These are phyloP conservation scores for Megathymus violae DNA, from an alignment of 1,140 invertebrate species.

Conservation along the genomic window DNA sequence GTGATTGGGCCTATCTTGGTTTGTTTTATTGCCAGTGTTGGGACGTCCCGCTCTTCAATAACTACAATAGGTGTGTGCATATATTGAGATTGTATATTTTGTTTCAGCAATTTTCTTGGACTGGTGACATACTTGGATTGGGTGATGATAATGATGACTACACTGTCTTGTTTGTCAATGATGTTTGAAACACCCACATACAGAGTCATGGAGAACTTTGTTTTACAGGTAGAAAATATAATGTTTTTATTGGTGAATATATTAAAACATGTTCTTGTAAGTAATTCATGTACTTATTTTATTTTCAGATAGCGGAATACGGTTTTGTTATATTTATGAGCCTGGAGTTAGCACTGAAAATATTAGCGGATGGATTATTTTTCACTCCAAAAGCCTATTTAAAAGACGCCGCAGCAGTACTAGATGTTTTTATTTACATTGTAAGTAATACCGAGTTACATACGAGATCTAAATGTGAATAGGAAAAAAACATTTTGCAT, in stretches of 20 bases:
- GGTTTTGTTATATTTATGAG: slow-evolving; percentile 99
- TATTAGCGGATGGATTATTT: slow-evolving; percentile 98
- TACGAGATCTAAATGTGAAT: too few species aligned
- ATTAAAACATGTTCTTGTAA: slow-evolving; percentile 8
- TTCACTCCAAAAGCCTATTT: slow-evolving; percentile 99
- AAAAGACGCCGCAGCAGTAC: slow-evolving; percentile 97
- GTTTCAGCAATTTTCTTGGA: slow-evolving; percentile 96
- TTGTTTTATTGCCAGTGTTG: too few species aligned
- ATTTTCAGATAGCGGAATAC: slow-evolving; percentile 96
- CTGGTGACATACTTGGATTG: slow-evolving; percentile 99
- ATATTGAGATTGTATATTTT: too few species aligned
- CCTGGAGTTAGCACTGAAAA: slow-evolving; percentile 97
- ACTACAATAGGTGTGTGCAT: too few species aligned
- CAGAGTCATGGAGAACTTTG: slow-evolving; percentile 93
- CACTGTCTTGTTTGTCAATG: slow-evolving; percentile 98
- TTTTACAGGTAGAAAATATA: slow-evolving; percentile 85
- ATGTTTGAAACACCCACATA: slow-evolving; percentile 98
- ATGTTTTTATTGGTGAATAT: slow-evolving; percentile 11
- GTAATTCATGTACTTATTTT: slow-evolving; percentile 21
- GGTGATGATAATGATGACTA: slow-evolving; percentile 99
- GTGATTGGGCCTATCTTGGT: too few species aligned
- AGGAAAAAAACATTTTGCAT: too few species aligned
- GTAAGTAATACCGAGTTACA: slow-evolving; percentile 84
- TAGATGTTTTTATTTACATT: slow-evolving; percentile 99
- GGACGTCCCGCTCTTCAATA: too few species aligned